phyloP scores from a whole-genome alignment of 2,888 invertebrate genomes.

The Liopterus haemorrhoidalis region DNA sequence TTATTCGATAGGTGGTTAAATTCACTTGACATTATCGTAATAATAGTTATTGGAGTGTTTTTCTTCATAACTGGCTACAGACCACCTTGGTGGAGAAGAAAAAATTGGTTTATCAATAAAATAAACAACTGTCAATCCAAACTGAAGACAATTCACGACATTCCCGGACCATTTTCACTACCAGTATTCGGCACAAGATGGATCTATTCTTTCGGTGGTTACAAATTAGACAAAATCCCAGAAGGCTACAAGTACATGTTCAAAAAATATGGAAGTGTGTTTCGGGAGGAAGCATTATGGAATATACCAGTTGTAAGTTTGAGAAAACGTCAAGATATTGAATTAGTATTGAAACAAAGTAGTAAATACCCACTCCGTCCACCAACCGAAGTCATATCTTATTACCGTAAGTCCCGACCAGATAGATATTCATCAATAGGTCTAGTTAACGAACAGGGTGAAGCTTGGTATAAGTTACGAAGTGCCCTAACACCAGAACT shows the following conservation, averaged over 20 bases:
- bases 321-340: slow-evolving; percentile 65
- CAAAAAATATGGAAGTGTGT: slow-evolving; percentile 66
- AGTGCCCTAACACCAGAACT: slow-evolving; percentile 66
- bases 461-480: slow-evolving; percentile 70
- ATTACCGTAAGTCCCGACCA: slow-evolving; percentile 65
- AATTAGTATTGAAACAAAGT: slow-evolving; percentile 65
- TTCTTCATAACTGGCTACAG: slow-evolving; percentile 38
- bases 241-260: slow-evolving; percentile 73
- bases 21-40: slow-evolving; percentile 31
- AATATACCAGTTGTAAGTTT: slow-evolving; percentile 68
- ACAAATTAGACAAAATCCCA: slow-evolving; percentile 68
- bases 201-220: slow-evolving; percentile 64
- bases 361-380: slow-evolving; percentile 75
- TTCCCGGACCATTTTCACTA: slow-evolving; percentile 69
- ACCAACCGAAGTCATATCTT: slow-evolving; percentile 72
- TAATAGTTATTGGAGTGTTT: slow-evolving; percentile 33
- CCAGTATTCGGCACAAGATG: slow-evolving; percentile 76
- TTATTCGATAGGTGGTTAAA: slow-evolving; percentile 31
- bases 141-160: slow-evolving; percentile 38
- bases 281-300: slow-evolving; percentile 70
- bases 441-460: slow-evolving; percentile 78
- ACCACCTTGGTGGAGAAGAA: slow-evolving; percentile 38
- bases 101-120: slow-evolving; percentile 8
- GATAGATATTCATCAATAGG: slow-evolving; percentile 78
- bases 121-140: slow-evolving; percentile 6